phyloP scores from a whole-genome alignment of 2,797 vertebrate genomes.

The Allobates femoralis region DNA sequence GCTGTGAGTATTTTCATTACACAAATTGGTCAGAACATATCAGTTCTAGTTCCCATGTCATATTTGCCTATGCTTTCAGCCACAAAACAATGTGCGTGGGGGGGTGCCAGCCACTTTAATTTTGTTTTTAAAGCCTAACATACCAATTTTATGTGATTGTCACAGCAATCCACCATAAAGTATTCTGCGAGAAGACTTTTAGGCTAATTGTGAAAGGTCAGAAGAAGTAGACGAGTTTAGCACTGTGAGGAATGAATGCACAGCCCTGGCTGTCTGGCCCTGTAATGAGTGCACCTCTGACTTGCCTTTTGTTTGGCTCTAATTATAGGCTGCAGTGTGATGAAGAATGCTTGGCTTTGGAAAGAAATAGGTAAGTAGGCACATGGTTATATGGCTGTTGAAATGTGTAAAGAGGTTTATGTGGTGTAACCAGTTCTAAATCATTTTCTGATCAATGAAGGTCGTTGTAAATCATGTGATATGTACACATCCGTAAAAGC shows the following conservation, averaged over 20 bases:
- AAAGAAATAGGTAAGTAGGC: slow-evolving; percentile 87
- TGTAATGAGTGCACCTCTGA: slow-evolving; percentile 35
- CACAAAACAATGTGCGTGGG: slow-evolving; percentile 42
- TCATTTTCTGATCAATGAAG: not conserved
- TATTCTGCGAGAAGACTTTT: slow-evolving; percentile 24
- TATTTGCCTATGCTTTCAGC: slow-evolving; percentile 15
- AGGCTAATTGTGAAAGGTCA: slow-evolving; percentile 48
- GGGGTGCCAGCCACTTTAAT: slow-evolving; percentile 27
- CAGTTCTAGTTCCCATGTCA: not conserved
- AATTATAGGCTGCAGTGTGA: slow-evolving; percentile 89
- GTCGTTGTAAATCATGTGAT: not conserved
- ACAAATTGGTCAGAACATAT: not conserved
- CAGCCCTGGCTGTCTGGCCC: slow-evolving; percentile 26
- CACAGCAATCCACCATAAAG: not conserved
- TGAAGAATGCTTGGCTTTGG: slow-evolving; percentile 90
- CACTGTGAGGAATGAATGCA: not conserved
- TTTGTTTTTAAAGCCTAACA: not conserved
- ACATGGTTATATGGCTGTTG: not conserved
- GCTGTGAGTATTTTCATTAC: not conserved
- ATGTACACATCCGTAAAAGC: not conserved
- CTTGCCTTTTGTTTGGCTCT: slow-evolving; percentile 65
- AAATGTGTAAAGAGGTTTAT: not conserved
- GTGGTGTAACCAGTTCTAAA: not conserved
- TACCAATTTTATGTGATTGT: slow-evolving; percentile 43
- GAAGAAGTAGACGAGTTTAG: slow-evolving; percentile 41